Base-by-base conservation (phyloP, 2,113 vertebrate species). In the Alouatta palliata region DNA sequence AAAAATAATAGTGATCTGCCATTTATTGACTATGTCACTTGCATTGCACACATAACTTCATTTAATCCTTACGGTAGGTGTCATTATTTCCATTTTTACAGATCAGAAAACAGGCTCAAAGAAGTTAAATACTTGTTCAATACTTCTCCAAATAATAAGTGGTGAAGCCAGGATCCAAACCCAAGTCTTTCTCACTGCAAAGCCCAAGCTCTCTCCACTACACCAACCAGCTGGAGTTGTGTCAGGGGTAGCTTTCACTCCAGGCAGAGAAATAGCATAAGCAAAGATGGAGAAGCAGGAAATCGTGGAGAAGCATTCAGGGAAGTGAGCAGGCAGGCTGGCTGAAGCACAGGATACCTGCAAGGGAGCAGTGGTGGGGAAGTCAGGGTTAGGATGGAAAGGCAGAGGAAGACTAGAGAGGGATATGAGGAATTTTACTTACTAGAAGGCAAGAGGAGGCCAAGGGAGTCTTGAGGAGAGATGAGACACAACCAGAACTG, bases 201-300 rank as follows among this genome's bases (percentile, higher is more conserved):
- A 96, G 84, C 95, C 64, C 94, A 90, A 96, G 96, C 80, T 96
- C 70, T 87, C 58, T 93, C 94, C 83, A 89, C 94, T 82, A 94
- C 1, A 5, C 23, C 90, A 87, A 70, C 64, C 0, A 79, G 77
- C 66, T 0, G 27, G 83, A 90, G 97, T 79, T 75, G 68, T 83
- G 91, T 95, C 96, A 94, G 61, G 92, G 91, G 79, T 35, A 93
- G 76, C 77, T 90, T 95, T 97, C 96, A 92, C 92, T 97, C 96
- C 90, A 97, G 95, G 94, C 90, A 96, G 66, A 96, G n/a, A 92
- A 82, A 95, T 43, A 95, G 90, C 94, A 79, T 81, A 94, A 96
- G 90, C 97, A 97, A 96, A 97, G 87, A 96, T 86, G 87, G 54
- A 97, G 92, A 94, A 93, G 89, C 93, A 94, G 88, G 96, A 97